phyloP scores from a whole-genome alignment of 1,140 invertebrate species.

The Drosophila pachea region DNA sequence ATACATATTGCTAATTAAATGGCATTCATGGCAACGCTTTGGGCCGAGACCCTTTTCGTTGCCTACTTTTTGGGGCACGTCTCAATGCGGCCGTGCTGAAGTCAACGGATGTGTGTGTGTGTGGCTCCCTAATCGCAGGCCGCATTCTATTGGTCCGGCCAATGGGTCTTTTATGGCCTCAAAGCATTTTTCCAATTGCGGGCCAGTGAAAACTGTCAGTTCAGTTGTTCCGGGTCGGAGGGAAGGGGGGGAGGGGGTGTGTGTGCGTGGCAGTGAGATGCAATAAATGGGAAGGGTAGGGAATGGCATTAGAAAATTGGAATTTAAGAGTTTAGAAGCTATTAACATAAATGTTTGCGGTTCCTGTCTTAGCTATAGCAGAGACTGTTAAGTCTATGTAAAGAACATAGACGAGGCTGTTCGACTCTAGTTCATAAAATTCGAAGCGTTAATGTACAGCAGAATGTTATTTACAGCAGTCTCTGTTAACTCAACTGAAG shows the following conservation, averaged over 20 bases:
- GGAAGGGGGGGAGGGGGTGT: neutral
- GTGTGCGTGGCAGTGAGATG: no score
- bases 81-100: neutral
- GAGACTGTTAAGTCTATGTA: no score
- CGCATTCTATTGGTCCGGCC: conserved; percentile 42
- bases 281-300: no score
- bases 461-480: neutral
- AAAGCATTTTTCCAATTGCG: conserved; percentile 53
- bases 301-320: neutral
- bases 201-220: conserved; percentile 51
- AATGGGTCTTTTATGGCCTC: conserved; percentile 50
- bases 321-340: conserved; percentile 8
- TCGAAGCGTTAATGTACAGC: no score
- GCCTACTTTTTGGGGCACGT: conserved; percentile 5
- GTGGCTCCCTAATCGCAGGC: conserved; percentile 28
- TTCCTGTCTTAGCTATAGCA: neutral
- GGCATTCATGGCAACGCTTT: conserved; percentile 38
- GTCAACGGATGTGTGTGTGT: conserved; percentile 2
- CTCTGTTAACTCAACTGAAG: neutral
- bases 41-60: conserved; percentile 13
- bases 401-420: no score
- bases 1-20: conserved; percentile 62
- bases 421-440: no score
- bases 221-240: conserved; percentile 23
- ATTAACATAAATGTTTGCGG: neutral